Conservation (phyloP, 2,888 invertebrate species). For the Lepidonotus clava region DNA sequence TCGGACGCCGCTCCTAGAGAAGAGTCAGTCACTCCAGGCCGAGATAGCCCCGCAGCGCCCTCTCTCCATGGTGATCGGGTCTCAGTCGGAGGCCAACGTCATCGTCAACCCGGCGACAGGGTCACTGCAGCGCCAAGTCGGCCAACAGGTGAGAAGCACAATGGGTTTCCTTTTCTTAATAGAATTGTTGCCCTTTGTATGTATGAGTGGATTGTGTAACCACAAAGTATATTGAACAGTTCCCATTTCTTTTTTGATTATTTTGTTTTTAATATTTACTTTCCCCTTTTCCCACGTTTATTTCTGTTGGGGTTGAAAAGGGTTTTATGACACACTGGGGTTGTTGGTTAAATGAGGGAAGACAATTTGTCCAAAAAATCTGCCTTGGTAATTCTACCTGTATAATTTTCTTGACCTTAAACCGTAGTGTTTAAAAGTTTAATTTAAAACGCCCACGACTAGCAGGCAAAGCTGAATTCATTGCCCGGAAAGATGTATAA, state of each 20-base stretch:
- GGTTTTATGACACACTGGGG: too few relatives aligned
- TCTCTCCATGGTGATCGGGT: slow-evolving; percentile 79
- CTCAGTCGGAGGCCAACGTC: slow-evolving; percentile 78
- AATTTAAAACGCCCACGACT: too few relatives aligned
- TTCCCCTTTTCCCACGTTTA: background rate
- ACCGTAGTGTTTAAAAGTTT: too few relatives aligned
- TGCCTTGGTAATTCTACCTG: too few relatives aligned
- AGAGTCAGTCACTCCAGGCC: slow-evolving; percentile 77
- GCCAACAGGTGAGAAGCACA: slow-evolving; percentile 54
- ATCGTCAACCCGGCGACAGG: slow-evolving; percentile 75
- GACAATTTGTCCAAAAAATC: too few relatives aligned
- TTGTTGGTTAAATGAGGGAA: too few relatives aligned
- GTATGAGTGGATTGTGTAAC: background rate
- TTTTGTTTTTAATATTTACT: background rate
- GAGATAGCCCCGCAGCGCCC: slow-evolving; percentile 80
- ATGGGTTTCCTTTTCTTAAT: background rate
- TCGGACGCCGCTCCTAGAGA: slow-evolving; percentile 82
- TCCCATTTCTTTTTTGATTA: background rate
- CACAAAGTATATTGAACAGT: background rate
- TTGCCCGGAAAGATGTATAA: too few relatives aligned
- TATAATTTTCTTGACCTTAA: too few relatives aligned
- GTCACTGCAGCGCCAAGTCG: slow-evolving; percentile 77
- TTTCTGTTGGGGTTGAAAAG: too few relatives aligned
- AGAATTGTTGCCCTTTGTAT: background rate
- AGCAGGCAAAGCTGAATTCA: too few relatives aligned